Conservation (phyloP, 2,888 invertebrate species). For the Yponomeuta evonymella region DNA sequence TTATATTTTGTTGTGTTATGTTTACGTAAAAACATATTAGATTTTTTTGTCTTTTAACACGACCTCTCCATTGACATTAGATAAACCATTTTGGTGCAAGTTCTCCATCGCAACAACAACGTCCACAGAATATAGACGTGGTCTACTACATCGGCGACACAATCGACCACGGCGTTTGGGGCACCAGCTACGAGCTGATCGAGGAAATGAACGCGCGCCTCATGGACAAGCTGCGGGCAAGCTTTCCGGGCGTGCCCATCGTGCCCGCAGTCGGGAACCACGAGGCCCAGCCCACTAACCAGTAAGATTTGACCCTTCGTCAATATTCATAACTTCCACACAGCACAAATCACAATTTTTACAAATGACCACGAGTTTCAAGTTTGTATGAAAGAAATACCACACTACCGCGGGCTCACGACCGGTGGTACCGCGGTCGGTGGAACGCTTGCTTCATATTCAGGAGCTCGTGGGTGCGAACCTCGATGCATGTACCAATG, state of each 20-base stretch:
- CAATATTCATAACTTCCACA: too few species aligned
- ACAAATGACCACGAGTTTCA: too few species aligned
- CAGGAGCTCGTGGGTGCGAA: too few species aligned
- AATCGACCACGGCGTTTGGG: slow-evolving; percentile 92
- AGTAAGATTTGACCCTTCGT: slow-evolving; percentile 71
- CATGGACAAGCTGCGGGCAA: slow-evolving; percentile 63
- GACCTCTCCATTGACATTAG: neutral
- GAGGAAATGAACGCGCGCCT: slow-evolving; percentile 72
- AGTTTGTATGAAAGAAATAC: too few species aligned
- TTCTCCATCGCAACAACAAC: slow-evolving; percentile 4
- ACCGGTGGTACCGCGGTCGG: too few species aligned
- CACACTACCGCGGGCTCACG: too few species aligned
- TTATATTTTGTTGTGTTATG: too few species aligned
- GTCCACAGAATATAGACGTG: slow-evolving; percentile 74
- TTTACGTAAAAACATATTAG: too few species aligned
- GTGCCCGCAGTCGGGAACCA: slow-evolving; percentile 88
- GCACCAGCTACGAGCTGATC: slow-evolving; percentile 81
- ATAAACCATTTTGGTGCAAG: neutral
- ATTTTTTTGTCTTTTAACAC: neutral
- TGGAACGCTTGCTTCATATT: too few species aligned
- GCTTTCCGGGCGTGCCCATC: slow-evolving; percentile 78
- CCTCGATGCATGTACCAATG: too few species aligned
- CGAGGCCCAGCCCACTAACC: slow-evolving; percentile 88
- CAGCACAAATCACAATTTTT: too few species aligned
- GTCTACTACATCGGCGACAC: slow-evolving; percentile 92